phyloP scores from a whole-genome alignment of 2,888 invertebrate species.

The Brenthis daphne region DNA sequence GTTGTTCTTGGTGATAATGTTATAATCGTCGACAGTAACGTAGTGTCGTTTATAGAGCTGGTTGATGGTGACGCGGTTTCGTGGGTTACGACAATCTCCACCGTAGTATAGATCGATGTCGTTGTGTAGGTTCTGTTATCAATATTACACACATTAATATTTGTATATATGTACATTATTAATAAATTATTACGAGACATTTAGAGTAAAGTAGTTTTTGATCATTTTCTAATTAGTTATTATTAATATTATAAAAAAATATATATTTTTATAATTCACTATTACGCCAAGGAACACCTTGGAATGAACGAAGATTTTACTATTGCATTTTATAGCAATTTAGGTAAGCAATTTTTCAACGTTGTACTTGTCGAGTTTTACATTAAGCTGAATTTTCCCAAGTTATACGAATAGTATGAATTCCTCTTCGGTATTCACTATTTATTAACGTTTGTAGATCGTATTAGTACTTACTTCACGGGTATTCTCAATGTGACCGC shows the following conservation, averaged over 20 bases:
- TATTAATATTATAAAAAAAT: too few species aligned
- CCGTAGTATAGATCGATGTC: conserved; percentile 84
- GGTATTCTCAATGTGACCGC: conserved; percentile 77
- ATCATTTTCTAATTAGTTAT: background rate
- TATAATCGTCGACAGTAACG: conserved; percentile 64
- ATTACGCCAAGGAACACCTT: too few species aligned
- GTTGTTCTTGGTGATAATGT: conserved; percentile 77
- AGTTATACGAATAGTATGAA: too few species aligned
- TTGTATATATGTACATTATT: background rate
- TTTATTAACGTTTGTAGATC: too few species aligned
- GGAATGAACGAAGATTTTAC: too few species aligned
- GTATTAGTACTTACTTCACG: conserved; percentile 57
- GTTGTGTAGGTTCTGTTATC: conserved; percentile 60
- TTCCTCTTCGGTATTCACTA: too few species aligned
- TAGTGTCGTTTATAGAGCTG: conserved; percentile 68
- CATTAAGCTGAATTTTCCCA: too few species aligned
- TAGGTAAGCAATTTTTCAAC: too few species aligned
- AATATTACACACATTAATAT: conserved; percentile 10
- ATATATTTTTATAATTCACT: too few species aligned
- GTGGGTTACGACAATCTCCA: conserved; percentile 80
- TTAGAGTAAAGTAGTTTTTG: background rate
- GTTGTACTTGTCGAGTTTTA: too few species aligned
- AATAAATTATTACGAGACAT: background rate
- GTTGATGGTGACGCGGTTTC: conserved; percentile 78
- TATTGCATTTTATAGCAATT: too few species aligned